A percentile compares a stretch with the other conserved stretches of the same genome.
These are phyloP conservation scores for Allophyes oxyacanthae DNA, from an alignment of 2,888 invertebrate species.

Conservation along the genomic window DNA sequence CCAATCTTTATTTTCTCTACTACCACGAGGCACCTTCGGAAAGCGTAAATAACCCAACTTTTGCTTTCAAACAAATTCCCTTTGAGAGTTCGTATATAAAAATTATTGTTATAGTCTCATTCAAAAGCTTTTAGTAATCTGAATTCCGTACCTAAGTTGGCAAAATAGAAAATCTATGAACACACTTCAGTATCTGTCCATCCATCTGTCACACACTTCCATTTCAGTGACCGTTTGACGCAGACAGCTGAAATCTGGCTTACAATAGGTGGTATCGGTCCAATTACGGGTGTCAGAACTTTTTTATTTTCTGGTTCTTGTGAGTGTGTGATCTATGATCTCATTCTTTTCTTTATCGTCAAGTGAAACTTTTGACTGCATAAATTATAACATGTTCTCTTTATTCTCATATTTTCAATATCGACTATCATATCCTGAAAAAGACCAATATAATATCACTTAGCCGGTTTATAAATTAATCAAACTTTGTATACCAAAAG, in stretches of 20 bases:
- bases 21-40: conserved; percentile 66
- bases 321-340: no score
- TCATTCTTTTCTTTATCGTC: no score
- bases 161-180: conserved; percentile 10
- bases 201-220: conserved; percentile 21
- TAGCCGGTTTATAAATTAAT: conserved; percentile 13
- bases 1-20: conserved; percentile 76
- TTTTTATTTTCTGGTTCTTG: conserved; percentile 2
- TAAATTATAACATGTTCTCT: no score
- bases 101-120: conserved; percentile 17
- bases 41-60: conserved; percentile 72
- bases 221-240: conserved; percentile 24
- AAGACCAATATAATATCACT: neutral
- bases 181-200: conserved; percentile 5
- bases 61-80: conserved; percentile 69
- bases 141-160: conserved; percentile 2
- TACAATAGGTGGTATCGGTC: conserved; percentile 9
- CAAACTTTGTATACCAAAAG: conserved; percentile 13
- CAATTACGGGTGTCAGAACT: conserved; percentile 22
- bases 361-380: no score
- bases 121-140: conserved; percentile 9
- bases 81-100: conserved; percentile 68
- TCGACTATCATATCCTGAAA: no score
- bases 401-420: no score
- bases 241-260: conserved; percentile 15